Percentiles rank a stretch among this genome's conserved stretches.
phyloP scores from a whole-genome alignment of 2,113 vertebrate species.

The Chloroceryle aenea region DNA sequence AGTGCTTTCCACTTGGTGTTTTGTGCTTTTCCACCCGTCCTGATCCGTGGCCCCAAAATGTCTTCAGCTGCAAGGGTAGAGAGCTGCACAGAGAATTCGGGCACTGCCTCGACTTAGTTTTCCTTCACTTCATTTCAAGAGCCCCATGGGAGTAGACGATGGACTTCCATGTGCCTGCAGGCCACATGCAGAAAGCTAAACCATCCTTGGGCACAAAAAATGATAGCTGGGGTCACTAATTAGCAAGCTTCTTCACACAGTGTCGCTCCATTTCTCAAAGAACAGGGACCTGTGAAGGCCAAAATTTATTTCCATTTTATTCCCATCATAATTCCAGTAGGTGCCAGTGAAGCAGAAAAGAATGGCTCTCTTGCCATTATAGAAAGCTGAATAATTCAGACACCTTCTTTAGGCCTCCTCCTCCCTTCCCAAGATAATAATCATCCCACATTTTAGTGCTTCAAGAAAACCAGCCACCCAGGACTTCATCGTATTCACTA shows the following conservation, averaged over 20 bases:
- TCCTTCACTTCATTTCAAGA: background rate
- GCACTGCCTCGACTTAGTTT: background rate
- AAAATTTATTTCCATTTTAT: background rate
- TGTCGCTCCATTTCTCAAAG: background rate
- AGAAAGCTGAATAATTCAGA: conserved; percentile 24
- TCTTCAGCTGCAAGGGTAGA: background rate
- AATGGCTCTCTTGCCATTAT: background rate
- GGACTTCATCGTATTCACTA: background rate
- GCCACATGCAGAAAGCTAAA: background rate
- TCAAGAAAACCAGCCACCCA: background rate
- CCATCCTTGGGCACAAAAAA: background rate
- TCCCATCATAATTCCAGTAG: background rate
- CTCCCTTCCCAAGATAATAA: conserved; percentile 17
- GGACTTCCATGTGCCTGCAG: background rate
- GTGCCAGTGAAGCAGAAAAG: background rate
- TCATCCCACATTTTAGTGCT: conserved; percentile 1
- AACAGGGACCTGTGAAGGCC: background rate
- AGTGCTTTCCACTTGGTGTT: background rate
- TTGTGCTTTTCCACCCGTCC: background rate
- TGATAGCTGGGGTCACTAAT: background rate
- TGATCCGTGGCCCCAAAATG: background rate
- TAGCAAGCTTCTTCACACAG: background rate
- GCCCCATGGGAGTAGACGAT: background rate
- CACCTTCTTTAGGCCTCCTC: background rate
- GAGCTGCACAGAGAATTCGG: background rate